Percentiles rank a stretch among this genome's conserved stretches.
Evolutionary conservation across 2,888 invertebrate species (phyloP).

Genomic region (Sialis lutaria): DNA sequence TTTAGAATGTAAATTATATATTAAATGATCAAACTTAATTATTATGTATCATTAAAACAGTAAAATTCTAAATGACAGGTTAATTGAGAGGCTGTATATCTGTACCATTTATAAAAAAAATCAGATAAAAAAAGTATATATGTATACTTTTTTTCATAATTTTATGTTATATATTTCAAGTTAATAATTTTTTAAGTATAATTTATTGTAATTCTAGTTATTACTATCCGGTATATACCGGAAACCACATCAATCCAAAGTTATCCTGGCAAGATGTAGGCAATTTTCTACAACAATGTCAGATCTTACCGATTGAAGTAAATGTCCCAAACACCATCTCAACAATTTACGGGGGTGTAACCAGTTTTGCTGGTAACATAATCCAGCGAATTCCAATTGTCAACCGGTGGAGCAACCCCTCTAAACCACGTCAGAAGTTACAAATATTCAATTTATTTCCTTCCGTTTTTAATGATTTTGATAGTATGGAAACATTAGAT

Average conservation of each 20-base stretch:
- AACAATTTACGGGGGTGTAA: conserved; percentile 13
- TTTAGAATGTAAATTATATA: too few relatives aligned
- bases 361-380: conserved; percentile 6
- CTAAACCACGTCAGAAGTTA: not conserved
- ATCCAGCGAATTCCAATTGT: conserved; percentile 13
- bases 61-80: too few relatives aligned
- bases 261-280: conserved; percentile 16
- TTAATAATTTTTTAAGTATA: too few relatives aligned
- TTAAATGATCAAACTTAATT: too few relatives aligned
- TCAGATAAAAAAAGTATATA: too few relatives aligned
- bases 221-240: not conserved
- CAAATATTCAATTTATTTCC: too few relatives aligned
- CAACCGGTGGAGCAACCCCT: conserved; percentile 4
- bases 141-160: too few relatives aligned
- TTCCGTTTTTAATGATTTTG: too few relatives aligned
- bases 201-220: not conserved
- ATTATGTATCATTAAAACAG: too few relatives aligned
- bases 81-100: too few relatives aligned
- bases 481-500: not conserved
- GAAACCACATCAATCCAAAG: not conserved
- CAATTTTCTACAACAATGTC: conserved; percentile 31
- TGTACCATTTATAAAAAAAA: too few relatives aligned
- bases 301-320: conserved; percentile 41
- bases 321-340: conserved; percentile 41
- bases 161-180: too few relatives aligned